phyloP scores from a whole-genome alignment of 2,888 invertebrate species.

The Anticlea derivata region DNA sequence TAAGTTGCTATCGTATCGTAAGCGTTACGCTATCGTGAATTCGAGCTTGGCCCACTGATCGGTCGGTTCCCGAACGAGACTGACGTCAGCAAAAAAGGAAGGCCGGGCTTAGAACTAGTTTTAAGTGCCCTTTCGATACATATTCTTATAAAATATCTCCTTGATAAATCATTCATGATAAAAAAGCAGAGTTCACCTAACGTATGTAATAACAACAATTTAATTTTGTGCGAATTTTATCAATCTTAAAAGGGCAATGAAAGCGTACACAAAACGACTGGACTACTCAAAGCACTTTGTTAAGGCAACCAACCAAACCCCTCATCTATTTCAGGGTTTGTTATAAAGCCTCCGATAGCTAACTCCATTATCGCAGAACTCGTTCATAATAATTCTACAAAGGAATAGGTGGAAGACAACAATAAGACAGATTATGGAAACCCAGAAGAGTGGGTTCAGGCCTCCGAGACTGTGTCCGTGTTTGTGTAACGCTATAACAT shows the following conservation, averaged over 20 bases:
- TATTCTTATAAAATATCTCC: too few relatives aligned
- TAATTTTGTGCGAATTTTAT: not conserved
- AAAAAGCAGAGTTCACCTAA: too few relatives aligned
- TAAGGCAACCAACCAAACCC: conserved; percentile 39
- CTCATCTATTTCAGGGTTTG: conserved; percentile 81
- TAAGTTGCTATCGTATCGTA: too few relatives aligned
- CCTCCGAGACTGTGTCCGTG: conserved; percentile 96
- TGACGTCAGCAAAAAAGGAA: too few relatives aligned
- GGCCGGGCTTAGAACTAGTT: too few relatives aligned
- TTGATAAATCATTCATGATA: too few relatives aligned
- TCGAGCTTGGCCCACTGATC: too few relatives aligned
- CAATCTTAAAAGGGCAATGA: not conserved
- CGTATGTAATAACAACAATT: too few relatives aligned
- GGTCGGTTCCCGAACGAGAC: too few relatives aligned
- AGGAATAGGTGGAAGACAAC: conserved; percentile 96
- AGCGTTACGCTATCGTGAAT: too few relatives aligned
- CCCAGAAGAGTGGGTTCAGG: conserved; percentile 95
- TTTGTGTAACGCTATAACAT: conserved; percentile 94
- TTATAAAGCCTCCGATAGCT: conserved; percentile 88
- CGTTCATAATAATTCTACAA: conserved; percentile 95
- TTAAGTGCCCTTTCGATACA: too few relatives aligned
- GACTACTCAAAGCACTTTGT: conserved; percentile 43
- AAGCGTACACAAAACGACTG: conserved; percentile 1
- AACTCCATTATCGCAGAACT: conserved; percentile 90
- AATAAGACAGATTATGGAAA: conserved; percentile 93